Conservation (phyloP, 1,140 invertebrate genomes). For the Adelges cooleyi region DNA sequence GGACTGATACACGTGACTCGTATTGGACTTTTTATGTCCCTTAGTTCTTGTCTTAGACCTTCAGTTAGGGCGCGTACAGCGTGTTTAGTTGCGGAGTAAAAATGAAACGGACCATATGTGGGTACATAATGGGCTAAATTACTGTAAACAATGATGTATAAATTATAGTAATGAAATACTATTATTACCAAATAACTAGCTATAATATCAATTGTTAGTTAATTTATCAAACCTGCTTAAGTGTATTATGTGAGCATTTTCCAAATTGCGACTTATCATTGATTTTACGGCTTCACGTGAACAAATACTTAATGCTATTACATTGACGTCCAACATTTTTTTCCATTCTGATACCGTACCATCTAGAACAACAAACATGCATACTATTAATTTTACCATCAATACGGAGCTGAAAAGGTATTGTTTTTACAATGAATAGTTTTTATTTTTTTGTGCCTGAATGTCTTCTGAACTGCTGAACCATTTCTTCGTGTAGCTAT, state of each 20-base stretch:
- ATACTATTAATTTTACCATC: background rate
- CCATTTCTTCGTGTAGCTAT: no score
- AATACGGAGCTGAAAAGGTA: no score
- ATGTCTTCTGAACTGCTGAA: no score
- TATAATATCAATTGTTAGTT: no score
- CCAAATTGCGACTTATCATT: constrained; percentile 50
- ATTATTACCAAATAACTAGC: no score
- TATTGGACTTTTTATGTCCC: constrained; percentile 44
- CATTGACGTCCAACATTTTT: constrained; percentile 52
- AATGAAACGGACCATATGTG: constrained; percentile 36
- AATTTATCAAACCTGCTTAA: constrained; percentile 40
- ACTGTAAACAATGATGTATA: constrained; percentile 17
- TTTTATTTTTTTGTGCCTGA: no score
- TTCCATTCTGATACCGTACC: constrained; percentile 41
- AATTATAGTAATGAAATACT: no score
- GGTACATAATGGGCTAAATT: constrained; percentile 32
- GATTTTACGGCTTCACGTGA: constrained; percentile 51
- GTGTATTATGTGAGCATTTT: constrained; percentile 46
- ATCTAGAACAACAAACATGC: constrained; percentile 30
- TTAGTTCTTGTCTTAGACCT: constrained; percentile 47
- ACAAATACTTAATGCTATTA: constrained; percentile 52
- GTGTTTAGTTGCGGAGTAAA: constrained; percentile 50
- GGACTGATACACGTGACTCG: constrained; percentile 41
- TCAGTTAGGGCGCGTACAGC: constrained; percentile 48
- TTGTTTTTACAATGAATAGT: no score